Conservation (phyloP, 1,140 invertebrate genomes). For the Ceratoteleas bidentatus region DNA sequence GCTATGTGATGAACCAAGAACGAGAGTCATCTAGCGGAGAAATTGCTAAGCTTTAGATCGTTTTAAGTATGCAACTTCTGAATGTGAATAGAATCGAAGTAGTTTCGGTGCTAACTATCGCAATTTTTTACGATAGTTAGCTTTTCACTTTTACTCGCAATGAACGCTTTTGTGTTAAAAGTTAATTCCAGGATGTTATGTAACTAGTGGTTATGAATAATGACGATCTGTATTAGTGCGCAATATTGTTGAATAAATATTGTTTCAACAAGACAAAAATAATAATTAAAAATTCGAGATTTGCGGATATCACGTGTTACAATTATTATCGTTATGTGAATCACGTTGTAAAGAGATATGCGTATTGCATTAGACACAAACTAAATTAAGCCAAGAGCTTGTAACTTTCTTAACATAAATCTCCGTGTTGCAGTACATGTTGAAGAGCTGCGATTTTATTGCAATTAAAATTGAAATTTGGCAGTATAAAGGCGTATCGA, state of each 20-base stretch:
- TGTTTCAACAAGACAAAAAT: too few relatives aligned
- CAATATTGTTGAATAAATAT: too few relatives aligned
- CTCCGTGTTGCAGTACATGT: constrained; percentile 7
- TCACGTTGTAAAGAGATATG: too few relatives aligned
- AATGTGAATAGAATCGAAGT: constrained; percentile 30
- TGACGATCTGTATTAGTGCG: too few relatives aligned
- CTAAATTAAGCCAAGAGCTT: constrained; percentile 20
- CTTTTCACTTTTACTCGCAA: constrained; percentile 14
- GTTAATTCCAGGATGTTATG: too few relatives aligned
- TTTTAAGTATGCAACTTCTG: constrained; percentile 28
- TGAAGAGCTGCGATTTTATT: constrained; percentile 43
- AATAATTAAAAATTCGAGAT: too few relatives aligned
- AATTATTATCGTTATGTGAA: not conserved
- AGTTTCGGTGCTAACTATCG: not conserved
- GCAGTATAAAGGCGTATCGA: constrained; percentile 58
- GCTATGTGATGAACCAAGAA: constrained; percentile 68
- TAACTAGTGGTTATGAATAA: too few relatives aligned
- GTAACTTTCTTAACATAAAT: constrained; percentile 46
- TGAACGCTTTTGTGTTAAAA: not conserved
- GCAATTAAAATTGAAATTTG: constrained; percentile 61
- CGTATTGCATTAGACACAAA: not conserved
- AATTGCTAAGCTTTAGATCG: constrained; percentile 38
- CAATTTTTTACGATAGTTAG: constrained; percentile 1
- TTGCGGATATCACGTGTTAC: too few relatives aligned
- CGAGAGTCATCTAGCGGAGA: constrained; percentile 76